A percentile compares a stretch with the other conserved stretches of the same genome.
These are phyloP conservation scores for Brienomyrus brachyistius DNA, from an alignment of 2,113 vertebrate genomes.

Conservation along the genomic window DNA sequence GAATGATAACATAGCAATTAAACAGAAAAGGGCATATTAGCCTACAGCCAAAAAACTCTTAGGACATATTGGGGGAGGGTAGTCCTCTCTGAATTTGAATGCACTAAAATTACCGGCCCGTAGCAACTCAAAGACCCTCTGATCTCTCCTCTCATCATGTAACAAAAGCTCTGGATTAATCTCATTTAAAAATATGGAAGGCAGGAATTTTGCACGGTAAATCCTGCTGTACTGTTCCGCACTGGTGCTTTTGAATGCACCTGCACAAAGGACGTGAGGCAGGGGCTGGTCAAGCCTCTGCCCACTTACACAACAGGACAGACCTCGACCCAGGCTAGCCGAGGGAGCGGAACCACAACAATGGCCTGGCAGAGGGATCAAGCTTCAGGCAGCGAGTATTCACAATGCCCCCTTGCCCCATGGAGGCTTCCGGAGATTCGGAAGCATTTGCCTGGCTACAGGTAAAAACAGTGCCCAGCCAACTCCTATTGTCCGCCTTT, in stretches of 20 bases:
- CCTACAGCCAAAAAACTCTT: not conserved
- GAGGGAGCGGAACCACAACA: not conserved
- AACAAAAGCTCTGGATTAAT: not conserved
- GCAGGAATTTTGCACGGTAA: not conserved
- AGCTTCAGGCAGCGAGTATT: not conserved
- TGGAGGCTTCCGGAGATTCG: not conserved
- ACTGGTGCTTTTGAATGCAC: not conserved
- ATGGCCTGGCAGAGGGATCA: not conserved
- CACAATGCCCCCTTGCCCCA: not conserved
- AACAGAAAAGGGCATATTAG: not conserved
- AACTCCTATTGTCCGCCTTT: not conserved
- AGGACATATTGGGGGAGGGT: not conserved
- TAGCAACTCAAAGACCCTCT: not conserved
- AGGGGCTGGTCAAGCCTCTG: not conserved
- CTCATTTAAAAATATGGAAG: not conserved
- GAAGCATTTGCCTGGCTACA: not conserved
- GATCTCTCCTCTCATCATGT: not conserved
- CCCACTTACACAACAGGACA: not conserved
- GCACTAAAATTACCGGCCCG: not conserved
- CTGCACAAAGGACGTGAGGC: not conserved
- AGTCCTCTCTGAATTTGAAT: not conserved
- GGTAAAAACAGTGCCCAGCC: not conserved
- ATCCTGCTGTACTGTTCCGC: not conserved
- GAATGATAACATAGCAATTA: not conserved
- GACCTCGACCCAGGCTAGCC: not conserved